Percentiles rank a stretch among this genome's conserved stretches.
Evolutionary conservation across 1,140 invertebrate genomes (phyloP).

Genomic region (Danaus plexippus): DNA sequence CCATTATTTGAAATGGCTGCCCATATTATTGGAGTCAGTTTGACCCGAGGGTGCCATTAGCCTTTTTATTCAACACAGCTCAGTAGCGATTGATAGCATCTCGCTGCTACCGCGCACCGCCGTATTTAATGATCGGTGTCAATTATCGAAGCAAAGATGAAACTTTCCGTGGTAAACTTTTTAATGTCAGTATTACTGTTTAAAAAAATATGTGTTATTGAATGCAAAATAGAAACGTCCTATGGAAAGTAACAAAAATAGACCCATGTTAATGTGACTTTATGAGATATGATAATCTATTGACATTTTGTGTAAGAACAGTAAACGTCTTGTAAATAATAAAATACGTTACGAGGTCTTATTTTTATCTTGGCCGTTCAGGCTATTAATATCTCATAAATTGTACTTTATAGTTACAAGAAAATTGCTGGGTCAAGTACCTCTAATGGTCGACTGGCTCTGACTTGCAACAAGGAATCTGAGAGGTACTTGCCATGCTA

Average conservation of each 20-base stretch:
- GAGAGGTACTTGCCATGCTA: slow-evolving; percentile 20
- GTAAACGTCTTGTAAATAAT: no score
- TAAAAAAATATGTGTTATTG: no score
- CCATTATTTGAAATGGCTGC: slow-evolving; percentile 2
- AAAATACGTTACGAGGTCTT: slow-evolving; percentile 15
- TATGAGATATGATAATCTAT: no score
- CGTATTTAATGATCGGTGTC: slow-evolving; percentile 53
- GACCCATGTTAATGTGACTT: no score
- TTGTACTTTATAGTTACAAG: slow-evolving; percentile 55
- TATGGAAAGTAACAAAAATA: no score
- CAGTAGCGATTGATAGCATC: slow-evolving; percentile 55
- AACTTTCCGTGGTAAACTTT: slow-evolving; percentile 9
- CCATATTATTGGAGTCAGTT: slow-evolving; percentile 23
- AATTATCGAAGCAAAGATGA: slow-evolving; percentile 39
- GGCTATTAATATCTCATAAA: slow-evolving; percentile 59
- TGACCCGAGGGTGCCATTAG: slow-evolving; percentile 51
- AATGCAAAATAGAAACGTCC: no score
- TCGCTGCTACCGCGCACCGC: slow-evolving; percentile 50
- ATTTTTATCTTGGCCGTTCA: slow-evolving; percentile 42
- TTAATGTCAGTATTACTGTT: neutral
- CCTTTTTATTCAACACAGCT: slow-evolving; percentile 44
- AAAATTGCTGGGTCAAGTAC: slow-evolving; percentile 56
- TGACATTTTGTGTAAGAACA: no score
- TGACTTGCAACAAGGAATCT: slow-evolving; percentile 24
- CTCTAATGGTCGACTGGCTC: slow-evolving; percentile 37